Conservation (phyloP, 2,888 invertebrate genomes). For the Holacanthella duospinosa region DNA sequence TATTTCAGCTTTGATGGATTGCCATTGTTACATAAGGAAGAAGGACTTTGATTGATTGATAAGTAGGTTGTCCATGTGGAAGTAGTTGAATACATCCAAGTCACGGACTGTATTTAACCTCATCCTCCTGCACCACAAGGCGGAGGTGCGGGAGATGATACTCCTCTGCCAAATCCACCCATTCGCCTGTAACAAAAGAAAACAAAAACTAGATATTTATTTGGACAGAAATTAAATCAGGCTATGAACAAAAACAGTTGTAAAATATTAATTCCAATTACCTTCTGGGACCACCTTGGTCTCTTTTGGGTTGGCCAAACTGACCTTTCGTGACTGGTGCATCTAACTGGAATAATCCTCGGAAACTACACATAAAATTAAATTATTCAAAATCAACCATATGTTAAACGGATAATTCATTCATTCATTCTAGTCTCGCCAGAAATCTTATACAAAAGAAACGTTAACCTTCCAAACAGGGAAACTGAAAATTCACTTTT, state of each 20-base stretch:
- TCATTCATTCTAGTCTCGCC: not conserved
- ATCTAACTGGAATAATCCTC: conserved; percentile 12
- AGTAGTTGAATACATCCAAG: no score
- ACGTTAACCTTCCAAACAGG: not conserved
- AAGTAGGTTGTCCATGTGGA: not conserved
- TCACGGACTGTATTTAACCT: conserved; percentile 9
- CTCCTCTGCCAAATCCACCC: conserved; percentile 9
- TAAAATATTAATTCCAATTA: not conserved
- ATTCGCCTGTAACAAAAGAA: conserved; percentile 8
- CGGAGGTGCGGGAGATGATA: conserved; percentile 4
- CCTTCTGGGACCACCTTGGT: conserved; percentile 4
- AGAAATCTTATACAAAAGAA: no score
- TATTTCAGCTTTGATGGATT: not conserved
- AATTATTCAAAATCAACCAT: not conserved
- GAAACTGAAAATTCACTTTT: conserved; percentile 7
- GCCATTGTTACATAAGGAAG: not conserved
- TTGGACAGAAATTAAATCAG: not conserved
- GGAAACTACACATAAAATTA: conserved; percentile 8
- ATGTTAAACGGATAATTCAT: not conserved
- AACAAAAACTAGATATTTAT: no score
- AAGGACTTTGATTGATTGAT: not conserved
- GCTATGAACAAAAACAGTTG: no score
- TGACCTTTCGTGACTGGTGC: conserved; percentile 9
- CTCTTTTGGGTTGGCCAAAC: conserved; percentile 6
- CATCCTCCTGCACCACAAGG: conserved; percentile 13